These are phyloP conservation scores for Thereva unica DNA, from an alignment of 2,888 invertebrate genomes.

Conservation along the genomic window DNA sequence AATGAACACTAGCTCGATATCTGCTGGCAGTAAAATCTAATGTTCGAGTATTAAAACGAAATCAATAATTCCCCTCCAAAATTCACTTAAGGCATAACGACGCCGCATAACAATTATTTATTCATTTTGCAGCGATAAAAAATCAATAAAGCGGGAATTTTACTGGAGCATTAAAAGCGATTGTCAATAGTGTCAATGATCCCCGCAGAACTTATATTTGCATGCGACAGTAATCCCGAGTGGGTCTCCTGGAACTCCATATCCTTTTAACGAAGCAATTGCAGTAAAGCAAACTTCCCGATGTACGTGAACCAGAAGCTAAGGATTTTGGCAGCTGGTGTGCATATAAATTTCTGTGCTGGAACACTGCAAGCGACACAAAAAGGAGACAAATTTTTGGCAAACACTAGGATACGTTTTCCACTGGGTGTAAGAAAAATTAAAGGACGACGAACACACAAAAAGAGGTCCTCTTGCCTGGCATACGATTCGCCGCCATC, in stretches of 20 bases:
- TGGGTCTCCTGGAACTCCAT: background rate
- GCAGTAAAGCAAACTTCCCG: slow-evolving; percentile 3
- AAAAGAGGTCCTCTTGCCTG: no score
- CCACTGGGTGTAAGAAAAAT: background rate
- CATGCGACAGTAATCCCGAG: background rate
- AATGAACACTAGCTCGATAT: no score
- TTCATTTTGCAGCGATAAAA: no score
- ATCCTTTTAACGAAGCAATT: slow-evolving; percentile 12
- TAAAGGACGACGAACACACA: no score
- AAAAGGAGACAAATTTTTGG: slow-evolving; percentile 26
- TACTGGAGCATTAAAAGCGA: no score
- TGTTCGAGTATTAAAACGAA: no score
- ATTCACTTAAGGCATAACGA: no score
- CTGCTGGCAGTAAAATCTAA: no score
- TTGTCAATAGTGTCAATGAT: background rate
- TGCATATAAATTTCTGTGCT: slow-evolving; percentile 25
- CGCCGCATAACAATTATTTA: no score
- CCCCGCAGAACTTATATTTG: slow-evolving; percentile 9
- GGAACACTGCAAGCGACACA: slow-evolving; percentile 14
- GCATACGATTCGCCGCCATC: no score
- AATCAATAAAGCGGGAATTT: no score
- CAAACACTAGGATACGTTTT: slow-evolving; percentile 8
- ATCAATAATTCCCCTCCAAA: no score
- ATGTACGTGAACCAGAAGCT: slow-evolving; percentile 26
- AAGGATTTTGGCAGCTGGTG: slow-evolving; percentile 28